Percentiles rank a stretch among this genome's conserved stretches.
These are phyloP conservation scores for Meleagris gallopavo DNA, from an alignment of 2,113 vertebrate genomes.

Conservation along the genomic window DNA sequence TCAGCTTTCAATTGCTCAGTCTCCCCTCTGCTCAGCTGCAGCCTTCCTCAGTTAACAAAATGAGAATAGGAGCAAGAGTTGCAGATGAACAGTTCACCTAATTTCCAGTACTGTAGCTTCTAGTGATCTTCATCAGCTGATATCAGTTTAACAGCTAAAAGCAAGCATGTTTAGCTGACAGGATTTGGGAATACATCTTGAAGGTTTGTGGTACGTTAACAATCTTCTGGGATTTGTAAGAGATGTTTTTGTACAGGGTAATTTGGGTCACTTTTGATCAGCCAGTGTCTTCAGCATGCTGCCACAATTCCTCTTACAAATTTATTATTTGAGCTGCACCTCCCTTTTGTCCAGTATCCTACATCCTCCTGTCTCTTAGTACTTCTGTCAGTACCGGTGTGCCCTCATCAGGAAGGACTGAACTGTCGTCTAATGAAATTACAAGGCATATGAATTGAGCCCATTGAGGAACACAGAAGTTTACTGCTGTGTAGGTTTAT, in stretches of 20 bases:
- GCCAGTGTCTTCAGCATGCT: neutral
- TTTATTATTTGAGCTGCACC: neutral
- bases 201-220: neutral
- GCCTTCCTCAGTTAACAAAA: neutral
- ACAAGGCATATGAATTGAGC: neutral
- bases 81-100: neutral
- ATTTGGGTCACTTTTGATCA: constrained; percentile 2
- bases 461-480: neutral
- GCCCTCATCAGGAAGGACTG: neutral
- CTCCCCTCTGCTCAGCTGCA: constrained; percentile 17
- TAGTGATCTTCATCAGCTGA: neutral
- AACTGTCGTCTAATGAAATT: neutral
- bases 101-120: neutral
- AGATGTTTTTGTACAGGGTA: neutral
- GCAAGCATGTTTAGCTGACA: neutral
- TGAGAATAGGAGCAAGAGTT: constrained; percentile 7
- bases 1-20: neutral
- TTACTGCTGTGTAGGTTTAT: neutral
- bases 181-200: neutral
- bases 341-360: neutral
- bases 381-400: neutral
- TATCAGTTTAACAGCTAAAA: constrained; percentile 12
- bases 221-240: neutral
- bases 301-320: neutral
- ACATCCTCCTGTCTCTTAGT: neutral